Evolutionary conservation across 2,888 invertebrate genomes (phyloP), one percentile per base, ranked within the genome.

Genomic region (Sinopyrophorus schimmeli): DNA sequence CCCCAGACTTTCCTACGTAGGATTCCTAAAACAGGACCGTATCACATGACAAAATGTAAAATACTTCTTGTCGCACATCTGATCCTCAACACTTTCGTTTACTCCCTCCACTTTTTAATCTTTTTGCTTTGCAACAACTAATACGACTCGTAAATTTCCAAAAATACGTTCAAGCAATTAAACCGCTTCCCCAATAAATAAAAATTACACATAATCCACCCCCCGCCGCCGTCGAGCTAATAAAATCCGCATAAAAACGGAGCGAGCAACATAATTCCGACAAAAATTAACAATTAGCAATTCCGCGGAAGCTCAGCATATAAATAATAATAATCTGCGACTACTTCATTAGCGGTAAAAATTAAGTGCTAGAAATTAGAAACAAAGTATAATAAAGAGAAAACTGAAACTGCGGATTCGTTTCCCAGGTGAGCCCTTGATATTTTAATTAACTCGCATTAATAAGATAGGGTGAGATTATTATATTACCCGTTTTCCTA

Each of bases 361-460:
- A 69, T 68, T 68, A 69, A 69, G 67, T 64, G 65, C 60, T 59
- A 60, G 58, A 62, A 67, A 68, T 69, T 67, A 63, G 68, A 65
- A 67, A 65, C 68, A 64, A 62, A 63, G 62, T 63, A 64, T 65
- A 66, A 67, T 66, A 67, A 59, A 58, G 66, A 66, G 66, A 61
- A 66, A 65, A 63, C 64, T 63, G 65, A 65, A 67, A 64, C 61
- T 64, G 63, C 62, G 63, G 60, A 65, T 58, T 61, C 61, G 51
- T 54, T 58, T 69, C 70, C 69, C 70, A 63, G 63, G 68, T 67
- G 70, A 60, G 67, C 64, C 61, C 67, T 71, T 69, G 66, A 66
- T 67, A 64, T 71, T 71, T 71, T 70, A 70, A 71, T 71, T 70
- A 70, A 66, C 64, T 65, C 59, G 63, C 66, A 68, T 67, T 69